phyloP scores from a whole-genome alignment of 2,888 invertebrate genomes.

The Cosmorhoe ocellata region DNA sequence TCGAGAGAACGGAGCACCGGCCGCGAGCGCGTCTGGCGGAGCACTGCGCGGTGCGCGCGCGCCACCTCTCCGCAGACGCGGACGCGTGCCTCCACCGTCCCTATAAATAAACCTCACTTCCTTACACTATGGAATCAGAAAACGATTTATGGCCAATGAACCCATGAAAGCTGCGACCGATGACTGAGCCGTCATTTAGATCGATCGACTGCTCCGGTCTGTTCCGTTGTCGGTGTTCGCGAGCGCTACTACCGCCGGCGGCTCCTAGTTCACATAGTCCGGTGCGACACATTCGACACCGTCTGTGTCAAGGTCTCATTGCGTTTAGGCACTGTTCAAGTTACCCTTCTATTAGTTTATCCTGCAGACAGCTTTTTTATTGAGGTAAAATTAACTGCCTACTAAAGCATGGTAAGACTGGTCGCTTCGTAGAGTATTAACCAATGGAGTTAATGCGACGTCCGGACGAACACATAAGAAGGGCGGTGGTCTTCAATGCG shows the following conservation, averaged over 20 bases:
- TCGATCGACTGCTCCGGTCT: constrained; percentile 37
- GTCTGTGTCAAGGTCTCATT: constrained; percentile 56
- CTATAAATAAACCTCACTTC: constrained; percentile 78
- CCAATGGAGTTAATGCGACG: constrained; percentile 15
- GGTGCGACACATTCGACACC: constrained; percentile 24
- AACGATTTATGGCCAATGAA: constrained; percentile 78
- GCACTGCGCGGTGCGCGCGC: constrained; percentile 39
- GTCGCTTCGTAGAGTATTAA: constrained; percentile 13
- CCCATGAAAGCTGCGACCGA: constrained; percentile 63
- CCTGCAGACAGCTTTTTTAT: constrained; percentile 26
- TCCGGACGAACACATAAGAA: constrained; percentile 19
- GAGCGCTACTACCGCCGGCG: constrained; percentile 4
- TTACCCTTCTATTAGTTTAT: too few relatives aligned
- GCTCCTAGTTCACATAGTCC: constrained; percentile 26
- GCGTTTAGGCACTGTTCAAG: constrained; percentile 6
- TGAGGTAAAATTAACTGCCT: too few relatives aligned
- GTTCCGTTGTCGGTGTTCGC: constrained; percentile 16
- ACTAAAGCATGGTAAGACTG: constrained; percentile 11
- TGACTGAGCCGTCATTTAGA: constrained; percentile 49
- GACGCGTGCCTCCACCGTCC: constrained; percentile 54
- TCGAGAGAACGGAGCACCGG: constrained; percentile 49
- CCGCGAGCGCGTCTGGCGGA: constrained; percentile 42
- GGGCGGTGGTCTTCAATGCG: constrained; percentile 22
- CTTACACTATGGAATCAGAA: constrained; percentile 68
- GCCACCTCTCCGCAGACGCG: constrained; percentile 38